Conservation (phyloP, 2,888 invertebrate genomes). For the Lysandra bellargus region DNA sequence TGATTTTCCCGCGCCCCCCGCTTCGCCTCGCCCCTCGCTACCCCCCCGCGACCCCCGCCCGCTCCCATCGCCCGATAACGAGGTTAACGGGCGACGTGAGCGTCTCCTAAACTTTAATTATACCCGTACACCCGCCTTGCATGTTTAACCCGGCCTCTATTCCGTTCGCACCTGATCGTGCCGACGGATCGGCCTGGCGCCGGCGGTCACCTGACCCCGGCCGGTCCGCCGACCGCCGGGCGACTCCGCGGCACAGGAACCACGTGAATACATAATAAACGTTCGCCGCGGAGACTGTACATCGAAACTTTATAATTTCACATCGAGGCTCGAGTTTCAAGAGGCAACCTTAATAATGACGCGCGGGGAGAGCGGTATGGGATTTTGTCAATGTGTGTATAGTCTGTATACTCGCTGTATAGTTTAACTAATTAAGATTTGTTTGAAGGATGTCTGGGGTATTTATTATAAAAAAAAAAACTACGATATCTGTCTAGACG, state of each 20-base stretch:
- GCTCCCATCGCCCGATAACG: slow-evolving; percentile 81
- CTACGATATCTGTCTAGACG: slow-evolving; percentile 25
- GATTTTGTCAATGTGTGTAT: slow-evolving; percentile 13
- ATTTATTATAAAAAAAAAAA: slow-evolving; percentile 15
- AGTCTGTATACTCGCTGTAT: not conserved
- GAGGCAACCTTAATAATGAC: slow-evolving; percentile 22
- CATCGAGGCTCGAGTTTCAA: slow-evolving; percentile 24
- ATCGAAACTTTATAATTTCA: slow-evolving; percentile 30
- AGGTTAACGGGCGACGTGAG: slow-evolving; percentile 81
- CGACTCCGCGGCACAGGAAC: slow-evolving; percentile 48
- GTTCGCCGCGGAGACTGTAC: slow-evolving; percentile 45
- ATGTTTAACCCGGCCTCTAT: slow-evolving; percentile 78
- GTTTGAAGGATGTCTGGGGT: slow-evolving; percentile 11
- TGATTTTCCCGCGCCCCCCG: slow-evolving; percentile 77
- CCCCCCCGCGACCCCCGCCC: slow-evolving; percentile 70
- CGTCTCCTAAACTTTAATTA: slow-evolving; percentile 81
- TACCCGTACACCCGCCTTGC: slow-evolving; percentile 78
- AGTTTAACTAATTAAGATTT: slow-evolving; percentile 27
- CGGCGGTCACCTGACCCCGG: not conserved
- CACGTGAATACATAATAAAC: slow-evolving; percentile 48
- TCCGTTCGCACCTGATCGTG: slow-evolving; percentile 71
- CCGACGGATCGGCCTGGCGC: slow-evolving; percentile 51
- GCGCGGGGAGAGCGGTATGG: slow-evolving; percentile 38
- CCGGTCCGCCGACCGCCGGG: slow-evolving; percentile 51
- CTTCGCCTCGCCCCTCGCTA: slow-evolving; percentile 59